phyloP scores from a whole-genome alignment of 2,113 vertebrate species.

The Oreochromis aureus region DNA sequence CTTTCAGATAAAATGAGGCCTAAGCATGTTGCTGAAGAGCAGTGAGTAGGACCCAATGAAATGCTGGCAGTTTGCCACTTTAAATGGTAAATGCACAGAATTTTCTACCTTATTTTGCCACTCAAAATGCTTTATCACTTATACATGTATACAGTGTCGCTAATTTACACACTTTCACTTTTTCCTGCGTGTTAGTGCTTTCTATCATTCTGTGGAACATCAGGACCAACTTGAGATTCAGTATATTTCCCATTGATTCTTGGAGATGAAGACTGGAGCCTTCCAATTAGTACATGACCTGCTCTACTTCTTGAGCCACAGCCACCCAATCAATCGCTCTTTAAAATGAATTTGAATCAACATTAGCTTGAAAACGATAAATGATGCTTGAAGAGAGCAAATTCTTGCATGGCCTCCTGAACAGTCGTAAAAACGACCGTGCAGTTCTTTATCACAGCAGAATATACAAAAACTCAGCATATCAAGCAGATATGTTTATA shows the following conservation, averaged over 20 bases:
- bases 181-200: background rate
- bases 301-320: background rate
- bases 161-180: background rate
- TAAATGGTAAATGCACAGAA: background rate
- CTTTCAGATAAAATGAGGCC: too few species aligned
- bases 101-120: background rate
- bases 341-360: background rate
- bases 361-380: background rate
- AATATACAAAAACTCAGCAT: background rate
- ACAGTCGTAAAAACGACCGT: accelerated
- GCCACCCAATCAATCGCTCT: background rate
- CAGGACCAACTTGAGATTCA: background rate
- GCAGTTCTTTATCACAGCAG: background rate
- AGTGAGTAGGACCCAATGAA: background rate
- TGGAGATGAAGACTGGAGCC: background rate
- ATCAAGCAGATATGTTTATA: accelerated
- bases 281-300: background rate
- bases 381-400: background rate
- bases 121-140: background rate
- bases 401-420: background rate
- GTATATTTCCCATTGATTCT: background rate
- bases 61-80: background rate
- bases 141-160: background rate
- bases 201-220: background rate
- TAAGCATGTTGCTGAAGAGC: background rate